These are phyloP conservation scores for Himantopus leucocephalus DNA, from an alignment of 2,113 vertebrate species.

Conservation along the genomic window DNA sequence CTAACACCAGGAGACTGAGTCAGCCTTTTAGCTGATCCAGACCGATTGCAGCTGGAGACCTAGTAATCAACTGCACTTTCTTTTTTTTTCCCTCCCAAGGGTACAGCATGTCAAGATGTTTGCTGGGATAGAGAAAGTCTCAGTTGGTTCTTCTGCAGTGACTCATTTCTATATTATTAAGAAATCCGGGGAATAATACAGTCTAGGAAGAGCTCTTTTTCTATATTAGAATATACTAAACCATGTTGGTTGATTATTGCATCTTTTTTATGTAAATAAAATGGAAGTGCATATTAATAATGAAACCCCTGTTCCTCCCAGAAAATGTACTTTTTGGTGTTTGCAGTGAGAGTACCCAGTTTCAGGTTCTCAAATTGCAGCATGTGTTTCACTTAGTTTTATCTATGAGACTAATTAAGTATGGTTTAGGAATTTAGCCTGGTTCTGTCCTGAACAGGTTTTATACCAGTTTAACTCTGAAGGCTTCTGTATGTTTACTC, in stretches of 20 bases:
- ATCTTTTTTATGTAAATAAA: not conserved
- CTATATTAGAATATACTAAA: not conserved
- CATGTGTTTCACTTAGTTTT: not conserved
- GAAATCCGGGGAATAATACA: not conserved
- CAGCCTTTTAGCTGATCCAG: slow-evolving; percentile 32
- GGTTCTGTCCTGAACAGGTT: not conserved
- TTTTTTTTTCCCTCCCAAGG: not conserved
- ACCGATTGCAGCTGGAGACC: slow-evolving; percentile 50
- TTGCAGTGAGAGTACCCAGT: not conserved
- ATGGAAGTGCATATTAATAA: not conserved
- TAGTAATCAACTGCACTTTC: not conserved
- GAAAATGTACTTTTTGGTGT: not conserved
- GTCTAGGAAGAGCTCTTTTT: not conserved
- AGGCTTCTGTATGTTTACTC: not conserved
- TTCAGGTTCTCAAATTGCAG: not conserved
- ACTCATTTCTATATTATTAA: not conserved
- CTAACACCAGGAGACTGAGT: slow-evolving; percentile 4
- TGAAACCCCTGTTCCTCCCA: not conserved
- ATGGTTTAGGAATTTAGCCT: not conserved
- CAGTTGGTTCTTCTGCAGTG: not conserved
- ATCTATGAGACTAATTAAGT: not conserved
- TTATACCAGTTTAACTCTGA: not conserved
- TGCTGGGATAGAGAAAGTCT: not conserved
- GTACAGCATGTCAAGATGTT: not conserved
- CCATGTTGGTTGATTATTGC: not conserved